Base-by-base conservation (phyloP, 2,113 vertebrate species). In the Nicator chloris region DNA sequence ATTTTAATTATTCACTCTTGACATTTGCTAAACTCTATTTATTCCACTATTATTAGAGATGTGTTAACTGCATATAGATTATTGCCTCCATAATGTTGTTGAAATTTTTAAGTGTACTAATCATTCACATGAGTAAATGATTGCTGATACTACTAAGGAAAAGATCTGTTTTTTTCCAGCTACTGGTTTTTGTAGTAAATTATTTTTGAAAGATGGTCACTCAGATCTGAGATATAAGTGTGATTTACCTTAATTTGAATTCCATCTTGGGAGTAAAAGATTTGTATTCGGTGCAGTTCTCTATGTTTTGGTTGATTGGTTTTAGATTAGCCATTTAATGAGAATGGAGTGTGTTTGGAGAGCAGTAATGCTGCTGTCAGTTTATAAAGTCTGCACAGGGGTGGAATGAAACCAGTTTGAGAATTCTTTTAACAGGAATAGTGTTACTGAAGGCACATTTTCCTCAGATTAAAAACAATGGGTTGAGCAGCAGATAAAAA, bases 291-390 rank as follows among this genome's bases (percentile, higher is more conserved):
- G 71, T 47, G 79, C 50, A 90, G 93, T 89, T 96, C 93, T 90
- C 31, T 86, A 54, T 90, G 92, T 92, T 97, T 92, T 96, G 92
- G 88, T 97, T 97, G 92, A 96, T 93, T 96, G 92, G 95, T 93
- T 98, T 97, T 96, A 95, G 95, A 98, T 98, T 97, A 98, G 97
- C 91, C 94, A 92, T 98, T 97, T 98, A 98, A 98, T 98, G 97
- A 98, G 97, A 98, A 97, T 96, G 91, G 97, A 98, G 96, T 96
- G 95, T 98, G 96, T 98, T 98, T 98, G 97, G 96, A 98, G 90
- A 97, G 93, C 92, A 95, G 68, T 78, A 88, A 90, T 95, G 86
- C 82, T 89, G 85, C 97, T 97, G 95, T 95, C 97, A 95, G 93
- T 98, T 97, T 97, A 94, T 97, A 97, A 97, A 97, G 93, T 83